A percentile compares a stretch with the other conserved stretches of the same genome.
These are phyloP conservation scores for Epizoanthus illoricatus DNA, from an alignment of 92 coral and sea anemone genomes.

Conservation along the genomic window DNA sequence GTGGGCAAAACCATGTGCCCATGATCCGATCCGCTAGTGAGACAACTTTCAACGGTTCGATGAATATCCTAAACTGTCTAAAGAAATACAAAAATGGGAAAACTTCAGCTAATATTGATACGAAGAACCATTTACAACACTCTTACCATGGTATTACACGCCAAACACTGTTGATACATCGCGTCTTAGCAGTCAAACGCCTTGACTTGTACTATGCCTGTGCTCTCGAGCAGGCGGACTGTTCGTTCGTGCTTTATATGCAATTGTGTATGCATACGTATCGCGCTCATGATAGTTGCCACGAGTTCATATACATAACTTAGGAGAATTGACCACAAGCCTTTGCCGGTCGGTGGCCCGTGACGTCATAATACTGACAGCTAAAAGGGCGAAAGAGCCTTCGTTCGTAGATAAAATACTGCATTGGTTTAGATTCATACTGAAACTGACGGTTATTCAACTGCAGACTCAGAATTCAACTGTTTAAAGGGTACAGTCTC, in stretches of 20 bases:
- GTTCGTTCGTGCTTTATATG: background rate
- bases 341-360: conserved; percentile 22
- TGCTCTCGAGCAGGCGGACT: background rate
- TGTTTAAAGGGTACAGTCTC: background rate
- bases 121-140: background rate
- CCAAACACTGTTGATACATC: conserved; percentile 36
- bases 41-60: conserved; percentile 34
- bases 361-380: conserved; percentile 35
- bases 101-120: background rate
- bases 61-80: conserved; percentile 7
- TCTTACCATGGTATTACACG: conserved; percentile 37
- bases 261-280: background rate
- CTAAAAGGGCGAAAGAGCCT: background rate
- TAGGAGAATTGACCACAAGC: conserved; percentile 34
- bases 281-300: background rate
- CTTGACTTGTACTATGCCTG: background rate
- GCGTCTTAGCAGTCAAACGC: background rate
- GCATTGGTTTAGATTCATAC: background rate
- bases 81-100: background rate
- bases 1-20: conserved; percentile 29
- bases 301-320: conserved; percentile 22
- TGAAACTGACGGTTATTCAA: background rate
- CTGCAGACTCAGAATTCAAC: background rate
- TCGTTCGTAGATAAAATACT: background rate
- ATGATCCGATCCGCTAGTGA: background rate